These are phyloP conservation scores for Sebastes ruberrimus DNA, from an alignment of 2,797 vertebrate species.

Conservation along the genomic window DNA sequence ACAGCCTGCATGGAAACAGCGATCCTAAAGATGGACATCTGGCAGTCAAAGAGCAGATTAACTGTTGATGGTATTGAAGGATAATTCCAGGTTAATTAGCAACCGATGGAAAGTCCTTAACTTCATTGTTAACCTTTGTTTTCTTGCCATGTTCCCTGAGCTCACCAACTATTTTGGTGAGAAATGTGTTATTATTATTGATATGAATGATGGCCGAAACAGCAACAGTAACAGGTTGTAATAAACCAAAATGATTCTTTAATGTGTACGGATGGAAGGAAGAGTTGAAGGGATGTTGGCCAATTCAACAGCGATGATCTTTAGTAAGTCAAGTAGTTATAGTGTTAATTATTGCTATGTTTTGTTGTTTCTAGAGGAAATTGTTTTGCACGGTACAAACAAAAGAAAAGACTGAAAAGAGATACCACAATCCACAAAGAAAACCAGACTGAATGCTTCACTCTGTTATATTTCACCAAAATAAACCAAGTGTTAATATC, in stretches of 20 bases:
- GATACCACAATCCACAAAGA: neutral
- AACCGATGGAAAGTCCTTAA: neutral
- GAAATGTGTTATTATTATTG: neutral
- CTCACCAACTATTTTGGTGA: neutral
- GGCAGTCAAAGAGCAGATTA: slow-evolving; percentile 1
- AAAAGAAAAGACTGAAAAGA: neutral
- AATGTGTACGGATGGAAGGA: neutral
- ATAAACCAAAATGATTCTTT: neutral
- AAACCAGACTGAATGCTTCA: neutral
- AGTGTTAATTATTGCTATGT: neutral
- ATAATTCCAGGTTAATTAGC: neutral
- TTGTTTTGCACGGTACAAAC: neutral
- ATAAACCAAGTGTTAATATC: slow-evolving; percentile 18
- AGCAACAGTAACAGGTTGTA: neutral
- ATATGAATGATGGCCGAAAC: neutral
- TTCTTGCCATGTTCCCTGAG: neutral
- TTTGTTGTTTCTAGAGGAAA: neutral
- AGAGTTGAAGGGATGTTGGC: neutral
- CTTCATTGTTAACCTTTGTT: neutral
- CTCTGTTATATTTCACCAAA: neutral
- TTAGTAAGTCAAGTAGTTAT: neutral
- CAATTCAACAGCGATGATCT: neutral
- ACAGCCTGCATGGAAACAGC: slow-evolving; percentile 14
- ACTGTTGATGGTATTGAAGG: neutral
- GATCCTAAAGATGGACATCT: neutral